Base-by-base conservation (phyloP, 1,140 invertebrate genomes). In the Diorhabda elongata region DNA sequence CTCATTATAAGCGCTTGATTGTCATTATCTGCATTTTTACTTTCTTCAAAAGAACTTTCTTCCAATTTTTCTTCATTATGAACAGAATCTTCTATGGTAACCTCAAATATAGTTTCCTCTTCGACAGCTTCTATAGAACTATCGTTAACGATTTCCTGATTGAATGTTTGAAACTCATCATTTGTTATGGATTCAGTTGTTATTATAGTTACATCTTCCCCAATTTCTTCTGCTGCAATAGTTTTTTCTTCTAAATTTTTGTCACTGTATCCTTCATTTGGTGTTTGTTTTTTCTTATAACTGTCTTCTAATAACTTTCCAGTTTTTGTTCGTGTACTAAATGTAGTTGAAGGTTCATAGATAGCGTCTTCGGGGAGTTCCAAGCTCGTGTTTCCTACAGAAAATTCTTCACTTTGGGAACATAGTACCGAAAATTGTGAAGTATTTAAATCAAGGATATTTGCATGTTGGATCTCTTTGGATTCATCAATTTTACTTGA, bases 291-390 rank as follows among this genome's bases (percentile, higher is more conserved):
- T 69, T 70, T 65, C 66, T 73, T 43, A 70, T 70, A 42, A 70
- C 70, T 3, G 68, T 61, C 2, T 68, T 26, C 58, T 70, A 66
- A 11, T 60, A 5, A 45, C 26, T 43, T 61, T 11, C 3, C 64
- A 63, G 58, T 69, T 41, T 63, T 71, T 69, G 61, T 73, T 67
- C 60, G 41, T 58, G 56, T 66, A 41, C 44, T 66, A 56, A 4
- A 9, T 7, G 71, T 73, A 61, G 71, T 73, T 11, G 72, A 69
- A 0, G 69, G 72, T 2, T 67, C 64, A 41, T 67, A 26, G 42
- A 66, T 66, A 5, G 64, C 64, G 47, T 66, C 64, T 4, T 66
- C 47, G 43, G 64, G 64, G 26, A 66, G 2, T 5, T 7, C 7
- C n/a, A 11, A 7, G 8, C 47, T 57, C 4, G 64, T 26, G 8